A percentile compares a stretch with the other conserved stretches of the same genome.
Conservation (phyloP, 2,888 invertebrate species). For the Campoletis raptor region DNA sequence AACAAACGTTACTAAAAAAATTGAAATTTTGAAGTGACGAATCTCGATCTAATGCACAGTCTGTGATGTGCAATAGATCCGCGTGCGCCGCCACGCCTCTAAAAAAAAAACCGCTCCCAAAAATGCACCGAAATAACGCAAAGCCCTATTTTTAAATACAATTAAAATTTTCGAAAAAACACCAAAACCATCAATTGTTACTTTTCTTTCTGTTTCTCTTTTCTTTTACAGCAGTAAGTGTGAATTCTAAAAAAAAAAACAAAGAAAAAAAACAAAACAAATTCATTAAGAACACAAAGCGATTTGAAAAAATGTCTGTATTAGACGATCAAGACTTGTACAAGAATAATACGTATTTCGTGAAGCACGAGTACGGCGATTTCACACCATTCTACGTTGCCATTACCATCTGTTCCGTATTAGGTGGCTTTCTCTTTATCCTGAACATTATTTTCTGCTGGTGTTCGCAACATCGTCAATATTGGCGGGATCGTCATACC, state of each 20-base stretch:
- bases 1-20: neutral
- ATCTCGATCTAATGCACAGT: conserved; percentile 28
- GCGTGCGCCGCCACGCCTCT: conserved; percentile 64
- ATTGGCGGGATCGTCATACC: conserved; percentile 94
- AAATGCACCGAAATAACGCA: neutral
- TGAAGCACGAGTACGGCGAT: conserved; percentile 89
- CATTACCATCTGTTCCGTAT: conserved; percentile 91
- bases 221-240: conserved; percentile 71
- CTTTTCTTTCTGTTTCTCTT: conserved; percentile 13
- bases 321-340: conserved; percentile 88
- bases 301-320: conserved; percentile 61
- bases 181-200: neutral
- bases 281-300: conserved; percentile 37
- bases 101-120: conserved; percentile 7
- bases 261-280: conserved; percentile 19
- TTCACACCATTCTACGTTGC: conserved; percentile 95
- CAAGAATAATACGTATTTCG: conserved; percentile 88
- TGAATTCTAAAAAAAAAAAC: conserved; percentile 20
- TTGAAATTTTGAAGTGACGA: neutral
- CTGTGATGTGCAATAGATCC: conserved; percentile 55
- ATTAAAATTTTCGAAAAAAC: neutral
- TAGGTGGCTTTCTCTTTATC: conserved; percentile 90
- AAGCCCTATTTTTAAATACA: neutral
- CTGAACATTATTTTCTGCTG: conserved; percentile 93
- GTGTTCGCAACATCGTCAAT: conserved; percentile 91